These are phyloP conservation scores for Crotalus helleri DNA, from an alignment of 2,113 vertebrate species.

Conservation along the genomic window DNA sequence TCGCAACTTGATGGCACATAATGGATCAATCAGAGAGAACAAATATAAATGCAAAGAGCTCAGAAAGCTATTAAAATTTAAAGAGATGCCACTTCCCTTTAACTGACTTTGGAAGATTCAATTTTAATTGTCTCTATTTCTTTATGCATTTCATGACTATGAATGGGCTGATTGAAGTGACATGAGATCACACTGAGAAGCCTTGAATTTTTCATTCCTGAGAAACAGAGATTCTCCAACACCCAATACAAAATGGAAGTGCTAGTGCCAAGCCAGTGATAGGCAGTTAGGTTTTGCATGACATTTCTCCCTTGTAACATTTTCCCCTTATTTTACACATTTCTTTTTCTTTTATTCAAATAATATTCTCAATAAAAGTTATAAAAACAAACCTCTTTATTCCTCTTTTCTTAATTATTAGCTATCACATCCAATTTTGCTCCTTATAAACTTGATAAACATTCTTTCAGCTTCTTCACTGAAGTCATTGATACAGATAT, in stretches of 20 bases:
- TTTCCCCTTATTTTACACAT: neutral
- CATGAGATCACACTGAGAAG: neutral
- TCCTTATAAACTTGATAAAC: neutral
- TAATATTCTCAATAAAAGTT: neutral
- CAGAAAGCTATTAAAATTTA: slow-evolving; percentile 18
- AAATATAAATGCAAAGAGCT: neutral
- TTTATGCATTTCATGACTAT: neutral
- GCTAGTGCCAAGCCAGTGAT: neutral
- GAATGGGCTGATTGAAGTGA: neutral
- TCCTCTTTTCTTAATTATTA: neutral
- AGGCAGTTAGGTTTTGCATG: neutral
- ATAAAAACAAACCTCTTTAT: neutral
- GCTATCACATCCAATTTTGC: neutral
- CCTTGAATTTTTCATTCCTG: neutral
- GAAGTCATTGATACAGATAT: neutral
- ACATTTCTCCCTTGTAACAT: rapidly evolving
- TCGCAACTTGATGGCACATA: neutral
- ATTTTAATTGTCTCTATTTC: neutral
- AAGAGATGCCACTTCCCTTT: neutral
- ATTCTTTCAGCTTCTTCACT: neutral
- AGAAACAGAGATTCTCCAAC: rapidly evolving
- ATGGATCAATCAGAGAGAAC: neutral
- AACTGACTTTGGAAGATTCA: slow-evolving; percentile 6
- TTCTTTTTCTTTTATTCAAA: neutral
- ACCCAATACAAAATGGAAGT: neutral